Base-by-base conservation (phyloP, 2,888 invertebrate species). In the Tiliacea citrago region DNA sequence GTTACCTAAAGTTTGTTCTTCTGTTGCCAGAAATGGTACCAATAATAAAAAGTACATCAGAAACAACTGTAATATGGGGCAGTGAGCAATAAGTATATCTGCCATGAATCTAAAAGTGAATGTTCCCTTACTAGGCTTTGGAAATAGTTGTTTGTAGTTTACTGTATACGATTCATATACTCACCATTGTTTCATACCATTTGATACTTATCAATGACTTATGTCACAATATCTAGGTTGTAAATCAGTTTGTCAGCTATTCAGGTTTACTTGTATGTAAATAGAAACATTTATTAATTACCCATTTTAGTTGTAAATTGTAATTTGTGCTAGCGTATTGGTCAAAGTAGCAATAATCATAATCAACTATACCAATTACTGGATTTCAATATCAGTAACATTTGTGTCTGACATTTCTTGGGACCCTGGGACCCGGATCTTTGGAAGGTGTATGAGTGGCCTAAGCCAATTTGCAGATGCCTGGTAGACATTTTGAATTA, bases 81-180 rank as follows among this genome's bases (percentile, higher is more conserved):
- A 45, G 45, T 35, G 18, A 35, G 10, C 21, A 68, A 18, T 35
- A 35, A 61, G 16, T 60, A 35, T n/a, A 35, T n/a, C 16, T 45
- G 9, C 0, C 1, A 69, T 9, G 3, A 16, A 53, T 51, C 18
- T 29, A 13, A 69, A 29, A 29, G 18, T 68, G 12, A 53, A 18
- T 18, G 42, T 51, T 51, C 21, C 39, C 39, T 21, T 24, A 18
- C 3, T 24, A 21, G 1, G 24, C 39, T 66, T 16, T 35, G n/a
- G 16, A 69, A 69, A 69, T 39, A 21, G 67, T 13, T 24, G 35
- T 47, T 67, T 69, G 18, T 42, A 67, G 16, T 21, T 21, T 49
- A 24, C 13, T 24, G 5, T 47, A 18, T 8, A 47, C n/a, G 10
- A 10, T 47, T 47, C 18, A 6, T n/a, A 53, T 24, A n/a, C 16